Base-by-base conservation (phyloP, 2,113 vertebrate species). In the Aptenodytes patagonicus region DNA sequence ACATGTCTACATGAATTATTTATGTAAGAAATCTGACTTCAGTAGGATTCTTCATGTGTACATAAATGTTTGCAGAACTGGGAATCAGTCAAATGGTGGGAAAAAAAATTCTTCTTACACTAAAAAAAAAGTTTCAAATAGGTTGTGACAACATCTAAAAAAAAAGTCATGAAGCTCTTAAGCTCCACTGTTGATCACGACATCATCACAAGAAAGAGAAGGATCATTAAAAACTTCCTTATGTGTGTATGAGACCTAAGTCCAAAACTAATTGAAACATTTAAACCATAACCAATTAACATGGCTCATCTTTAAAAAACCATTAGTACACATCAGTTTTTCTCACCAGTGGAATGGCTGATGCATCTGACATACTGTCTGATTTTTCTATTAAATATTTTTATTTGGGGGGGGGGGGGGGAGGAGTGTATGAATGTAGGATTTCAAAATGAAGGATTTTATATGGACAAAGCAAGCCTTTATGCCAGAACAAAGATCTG, bases 371-470 rank as follows among this genome's bases (percentile, higher is more conserved):
- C 26, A 34, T 13, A 25, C 34, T 52, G 46, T 17, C 34, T 36
- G n/a, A 68, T 52, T 83, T 46, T 24, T 78, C 57, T 38, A 28
- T 13, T 55, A 55, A 29, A 21, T 40, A 21, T 31, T 65, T 89
- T 38, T 76, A 12, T 69, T 52, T 60, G 11, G 0, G 5, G 6
- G 4, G 5, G 0, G 5, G 6, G 4, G 5, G 3, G 17, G 38
- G 32, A 65, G n/a, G 29, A 78, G 19, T 34, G 49, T 32, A 26
- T 25, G 20, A 66, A 68, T 26, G 13, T 9, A 65, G 13, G 38
- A 38, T 29, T 87, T 66, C 13, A 76, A 73, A 57, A 93, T 20
- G 18, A 52, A 77, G 17, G 3, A 42, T 46, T 83, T 92, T 38
- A 32, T 36, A 21, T 2, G 7, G 34, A 34, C 13, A 82, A 77